These are phyloP conservation scores for Vulpes ferrilata DNA, from an alignment of 2,113 vertebrate genomes.

Conservation along the genomic window DNA sequence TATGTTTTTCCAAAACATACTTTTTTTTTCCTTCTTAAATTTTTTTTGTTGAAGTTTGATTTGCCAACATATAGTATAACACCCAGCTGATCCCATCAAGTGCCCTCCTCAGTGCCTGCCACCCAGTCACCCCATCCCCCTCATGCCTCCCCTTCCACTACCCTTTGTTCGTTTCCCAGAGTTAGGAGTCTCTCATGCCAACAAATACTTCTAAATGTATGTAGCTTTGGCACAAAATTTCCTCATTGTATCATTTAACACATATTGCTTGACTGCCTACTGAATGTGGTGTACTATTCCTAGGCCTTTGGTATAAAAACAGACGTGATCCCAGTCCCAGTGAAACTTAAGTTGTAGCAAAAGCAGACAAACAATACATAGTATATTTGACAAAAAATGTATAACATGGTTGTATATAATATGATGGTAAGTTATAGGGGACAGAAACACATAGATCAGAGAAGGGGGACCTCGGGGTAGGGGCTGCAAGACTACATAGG, in stretches of 20 bases:
- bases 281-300: background rate
- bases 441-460: background rate
- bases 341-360: background rate
- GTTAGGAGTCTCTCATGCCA: background rate
- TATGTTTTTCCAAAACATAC: background rate
- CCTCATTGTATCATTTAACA: conserved; percentile 22
- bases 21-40: no score
- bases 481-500: background rate
- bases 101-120: no score
- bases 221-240: background rate
- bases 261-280: background rate
- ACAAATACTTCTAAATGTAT: conserved; percentile 38
- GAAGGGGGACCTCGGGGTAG: background rate
- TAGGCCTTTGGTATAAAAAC: background rate
- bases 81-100: no score
- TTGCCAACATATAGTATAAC: no score
- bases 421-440: background rate
- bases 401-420: background rate
- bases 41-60: no score
- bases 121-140: no score
- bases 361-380: background rate
- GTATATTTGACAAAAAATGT: background rate
- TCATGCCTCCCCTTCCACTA: no score
- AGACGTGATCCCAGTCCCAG: background rate
- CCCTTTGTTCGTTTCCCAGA: no score